Percentiles rank a stretch among this genome's conserved stretches.
Conservation (phyloP, 1,140 invertebrate genomes). For the Pararge aegeria region DNA sequence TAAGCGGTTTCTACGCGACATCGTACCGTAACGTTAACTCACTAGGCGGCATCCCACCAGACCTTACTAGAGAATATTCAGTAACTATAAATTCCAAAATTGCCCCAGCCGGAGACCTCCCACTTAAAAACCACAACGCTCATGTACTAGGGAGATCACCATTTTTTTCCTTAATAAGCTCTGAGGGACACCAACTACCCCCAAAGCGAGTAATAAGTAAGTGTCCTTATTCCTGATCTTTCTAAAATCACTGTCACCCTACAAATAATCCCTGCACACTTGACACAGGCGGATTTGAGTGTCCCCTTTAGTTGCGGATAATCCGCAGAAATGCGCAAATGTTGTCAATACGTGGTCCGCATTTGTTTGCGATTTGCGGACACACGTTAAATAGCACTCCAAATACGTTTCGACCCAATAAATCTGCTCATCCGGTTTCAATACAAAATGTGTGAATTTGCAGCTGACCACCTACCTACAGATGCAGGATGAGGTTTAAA, state of each 20-base stretch:
- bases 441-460: background rate
- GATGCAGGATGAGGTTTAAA: background rate
- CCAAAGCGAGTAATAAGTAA: too few relatives aligned
- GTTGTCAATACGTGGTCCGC: conserved; percentile 49
- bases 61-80: too few relatives aligned
- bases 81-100: too few relatives aligned
- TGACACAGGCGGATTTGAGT: conserved; percentile 45
- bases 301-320: conserved; percentile 69
- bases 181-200: too few relatives aligned
- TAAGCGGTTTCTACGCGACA: too few relatives aligned
- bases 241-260: conserved; percentile 37
- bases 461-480: too few relatives aligned
- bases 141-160: too few relatives aligned
- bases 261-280: conserved; percentile 37
- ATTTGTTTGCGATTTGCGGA: conserved; percentile 34
- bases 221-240: background rate
- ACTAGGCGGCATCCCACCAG: too few relatives aligned
- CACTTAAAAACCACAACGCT: too few relatives aligned
- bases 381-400: conserved; percentile 8
- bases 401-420: conserved; percentile 3
- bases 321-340: conserved; percentile 71
- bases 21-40: too few relatives aligned
- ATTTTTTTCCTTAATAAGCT: too few relatives aligned
- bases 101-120: too few relatives aligned
- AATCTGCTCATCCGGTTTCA: background rate